Evolutionary conservation across 2,888 invertebrate species (phyloP).

Genomic region (Ectemnius lituratus): DNA sequence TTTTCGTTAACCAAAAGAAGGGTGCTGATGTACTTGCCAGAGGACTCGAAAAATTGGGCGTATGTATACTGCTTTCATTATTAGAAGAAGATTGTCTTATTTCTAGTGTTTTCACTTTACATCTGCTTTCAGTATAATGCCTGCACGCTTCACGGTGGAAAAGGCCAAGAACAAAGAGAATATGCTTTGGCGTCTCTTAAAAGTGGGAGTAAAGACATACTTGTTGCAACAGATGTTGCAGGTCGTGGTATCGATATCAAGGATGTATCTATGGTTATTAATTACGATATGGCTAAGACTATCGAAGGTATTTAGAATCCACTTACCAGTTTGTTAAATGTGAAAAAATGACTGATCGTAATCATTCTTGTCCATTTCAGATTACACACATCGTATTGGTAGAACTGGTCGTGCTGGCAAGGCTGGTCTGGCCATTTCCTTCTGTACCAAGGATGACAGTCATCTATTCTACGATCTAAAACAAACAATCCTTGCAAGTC

Average conservation of each 20-base stretch:
- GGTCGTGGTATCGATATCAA: conserved; percentile 99
- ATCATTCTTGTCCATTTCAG: conserved; percentile 74
- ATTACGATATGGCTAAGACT: conserved; percentile 99
- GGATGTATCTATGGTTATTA: conserved; percentile 99
- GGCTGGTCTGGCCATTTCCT: conserved; percentile 96
- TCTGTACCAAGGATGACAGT: conserved; percentile 98
- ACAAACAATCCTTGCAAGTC: conserved; percentile 91
- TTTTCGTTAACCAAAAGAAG: conserved; percentile 99
- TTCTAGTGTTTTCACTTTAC: neutral
- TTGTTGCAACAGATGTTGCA: conserved; percentile 99
- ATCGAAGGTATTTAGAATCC: conserved; percentile 94
- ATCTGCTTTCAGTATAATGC: conserved; percentile 86
- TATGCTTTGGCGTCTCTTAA: conserved; percentile 98
- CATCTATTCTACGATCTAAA: conserved; percentile 97
- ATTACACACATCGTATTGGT: conserved; percentile 98
- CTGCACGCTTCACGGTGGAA: conserved; percentile 98
- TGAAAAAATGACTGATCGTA: conserved; percentile 71
- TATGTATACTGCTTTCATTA: conserved; percentile 71
- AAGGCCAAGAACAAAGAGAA: conserved; percentile 99
- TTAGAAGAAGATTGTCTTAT: neutral
- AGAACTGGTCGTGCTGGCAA: conserved; percentile 99
- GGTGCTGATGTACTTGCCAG: conserved; percentile 98
- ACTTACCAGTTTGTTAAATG: conserved; percentile 99
- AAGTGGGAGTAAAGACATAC: conserved; percentile 96
- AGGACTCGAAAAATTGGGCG: conserved; percentile 96